Conservation (phyloP, 2,888 invertebrate species). For the Serrognathus titanus region DNA sequence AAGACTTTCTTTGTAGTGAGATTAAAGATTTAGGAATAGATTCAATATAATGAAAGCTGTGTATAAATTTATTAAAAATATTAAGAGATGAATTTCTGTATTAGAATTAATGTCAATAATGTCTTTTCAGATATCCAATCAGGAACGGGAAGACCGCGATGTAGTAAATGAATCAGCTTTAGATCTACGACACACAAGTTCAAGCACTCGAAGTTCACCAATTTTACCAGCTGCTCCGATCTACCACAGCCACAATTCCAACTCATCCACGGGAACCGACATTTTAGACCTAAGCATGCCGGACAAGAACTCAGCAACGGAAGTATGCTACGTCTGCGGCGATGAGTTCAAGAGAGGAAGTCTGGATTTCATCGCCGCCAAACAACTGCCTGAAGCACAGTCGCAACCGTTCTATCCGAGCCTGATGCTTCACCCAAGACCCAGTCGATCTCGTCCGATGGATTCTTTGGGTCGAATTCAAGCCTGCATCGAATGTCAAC, state of each 20-base stretch:
- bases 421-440: conserved; percentile 77
- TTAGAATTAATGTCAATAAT: background rate
- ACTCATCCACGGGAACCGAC: conserved; percentile 69
- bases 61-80: too few species aligned
- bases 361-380: conserved; percentile 65
- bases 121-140: conserved; percentile 35
- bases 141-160: conserved; percentile 37
- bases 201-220: conserved; percentile 51
- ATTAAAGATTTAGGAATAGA: too few species aligned
- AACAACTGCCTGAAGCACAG: conserved; percentile 50
- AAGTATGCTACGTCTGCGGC: conserved; percentile 88
- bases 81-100: too few species aligned
- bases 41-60: too few species aligned
- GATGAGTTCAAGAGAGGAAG: conserved; percentile 83
- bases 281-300: conserved; percentile 89
- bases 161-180: conserved; percentile 48
- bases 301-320: conserved; percentile 85
- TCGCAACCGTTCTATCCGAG: conserved; percentile 69
- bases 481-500: conserved; percentile 81
- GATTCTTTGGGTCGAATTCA: conserved; percentile 74
- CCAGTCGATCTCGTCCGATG: conserved; percentile 81
- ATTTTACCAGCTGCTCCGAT: conserved; percentile 38
- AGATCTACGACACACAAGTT: conserved; percentile 55
- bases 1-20: too few species aligned
- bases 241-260: conserved; percentile 45